Evolutionary conservation across 2,113 vertebrate genomes (phyloP).

Genomic region (Neomonachus schauinslandi): DNA sequence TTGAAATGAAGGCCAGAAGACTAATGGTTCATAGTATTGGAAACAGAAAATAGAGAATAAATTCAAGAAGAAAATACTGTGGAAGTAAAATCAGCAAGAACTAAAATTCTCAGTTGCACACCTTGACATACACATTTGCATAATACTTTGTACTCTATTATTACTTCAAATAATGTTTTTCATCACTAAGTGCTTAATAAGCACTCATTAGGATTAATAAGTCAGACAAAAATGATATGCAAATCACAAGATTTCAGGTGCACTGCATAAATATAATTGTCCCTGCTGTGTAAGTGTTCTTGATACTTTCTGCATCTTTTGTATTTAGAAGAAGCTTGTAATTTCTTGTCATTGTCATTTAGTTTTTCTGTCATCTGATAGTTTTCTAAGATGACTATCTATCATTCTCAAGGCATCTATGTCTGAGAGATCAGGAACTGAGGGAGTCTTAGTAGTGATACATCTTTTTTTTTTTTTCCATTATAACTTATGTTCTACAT

Average conservation of each 20-base stretch:
- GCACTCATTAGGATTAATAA: constrained; percentile 74
- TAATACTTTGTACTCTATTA: constrained; percentile 56
- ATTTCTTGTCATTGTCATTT: constrained; percentile 31
- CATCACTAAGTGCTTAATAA: constrained; percentile 75
- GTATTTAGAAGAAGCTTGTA: constrained; percentile 22
- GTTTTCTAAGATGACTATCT: constrained; percentile 57
- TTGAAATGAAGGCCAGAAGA: constrained; percentile 5
- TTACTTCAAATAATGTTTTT: constrained; percentile 75
- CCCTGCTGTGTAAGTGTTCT: constrained; percentile 65
- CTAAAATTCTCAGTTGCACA: constrained; percentile 29
- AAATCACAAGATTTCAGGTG: constrained; percentile 71
- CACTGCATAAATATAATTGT: constrained; percentile 65
- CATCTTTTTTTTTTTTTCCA: constrained; percentile 53
- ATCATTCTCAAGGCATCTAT: background rate
- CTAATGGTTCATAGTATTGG: background rate
- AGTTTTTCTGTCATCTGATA: constrained; percentile 39
- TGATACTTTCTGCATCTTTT: constrained; percentile 50
- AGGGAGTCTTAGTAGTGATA: constrained; percentile 22
- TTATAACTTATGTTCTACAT: constrained; percentile 70
- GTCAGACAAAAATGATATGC: constrained; percentile 66
- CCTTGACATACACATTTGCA: constrained; percentile 58
- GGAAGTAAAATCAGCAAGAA: constrained; percentile 45
- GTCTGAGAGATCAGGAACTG: constrained; percentile 47
- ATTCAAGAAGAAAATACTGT: background rate
- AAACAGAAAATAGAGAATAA: background rate